Evolutionary conservation across 2,797 vertebrate genomes (phyloP).

Genomic region (Sebastes hubbsi): DNA sequence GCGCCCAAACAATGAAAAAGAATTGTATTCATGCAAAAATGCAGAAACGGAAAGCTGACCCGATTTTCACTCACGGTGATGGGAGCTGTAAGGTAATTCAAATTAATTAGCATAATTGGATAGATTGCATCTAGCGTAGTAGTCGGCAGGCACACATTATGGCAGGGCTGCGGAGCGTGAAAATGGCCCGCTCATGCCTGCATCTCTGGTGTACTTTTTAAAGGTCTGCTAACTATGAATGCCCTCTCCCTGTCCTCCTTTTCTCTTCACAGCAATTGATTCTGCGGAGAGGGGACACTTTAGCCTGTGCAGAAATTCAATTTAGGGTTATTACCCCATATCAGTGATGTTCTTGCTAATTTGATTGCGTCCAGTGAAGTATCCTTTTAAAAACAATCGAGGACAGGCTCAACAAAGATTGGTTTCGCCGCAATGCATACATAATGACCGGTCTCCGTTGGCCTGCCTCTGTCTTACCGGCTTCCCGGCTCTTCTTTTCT

Average conservation of each 20-base stretch:
- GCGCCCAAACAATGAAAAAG: conserved; percentile 48
- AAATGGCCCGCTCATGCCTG: conserved; percentile 57
- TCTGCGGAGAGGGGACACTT: conserved; percentile 75
- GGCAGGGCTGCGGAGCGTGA: conserved; percentile 58
- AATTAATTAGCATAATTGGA: conserved; percentile 73
- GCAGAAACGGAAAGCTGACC: conserved; percentile 47
- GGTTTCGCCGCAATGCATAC: conserved; percentile 76
- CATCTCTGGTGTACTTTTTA: conserved; percentile 73
- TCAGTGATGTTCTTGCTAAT: conserved; percentile 83
- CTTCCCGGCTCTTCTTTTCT: conserved; percentile 45
- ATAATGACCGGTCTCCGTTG: conserved; percentile 71
- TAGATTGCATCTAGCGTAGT: conserved; percentile 61
- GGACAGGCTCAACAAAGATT: conserved; percentile 78
- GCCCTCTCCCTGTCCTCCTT: conserved; percentile 71
- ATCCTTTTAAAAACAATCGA: conserved; percentile 82
- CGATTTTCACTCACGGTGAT: conserved; percentile 38
- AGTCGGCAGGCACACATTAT: conserved; percentile 52
- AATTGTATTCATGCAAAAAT: conserved; percentile 54
- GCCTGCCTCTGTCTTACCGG: conserved; percentile 35
- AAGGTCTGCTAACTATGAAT: conserved; percentile 76
- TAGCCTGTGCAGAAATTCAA: conserved; percentile 78
- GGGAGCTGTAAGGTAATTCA: conserved; percentile 62
- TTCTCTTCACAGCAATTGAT: conserved; percentile 80
- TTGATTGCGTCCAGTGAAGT: conserved; percentile 81
- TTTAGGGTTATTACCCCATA: conserved; percentile 82